Evolutionary conservation across 2,113 vertebrate species (phyloP), one percentile per base, ranked within the genome.

Genomic region (Notiomystis cincta): DNA sequence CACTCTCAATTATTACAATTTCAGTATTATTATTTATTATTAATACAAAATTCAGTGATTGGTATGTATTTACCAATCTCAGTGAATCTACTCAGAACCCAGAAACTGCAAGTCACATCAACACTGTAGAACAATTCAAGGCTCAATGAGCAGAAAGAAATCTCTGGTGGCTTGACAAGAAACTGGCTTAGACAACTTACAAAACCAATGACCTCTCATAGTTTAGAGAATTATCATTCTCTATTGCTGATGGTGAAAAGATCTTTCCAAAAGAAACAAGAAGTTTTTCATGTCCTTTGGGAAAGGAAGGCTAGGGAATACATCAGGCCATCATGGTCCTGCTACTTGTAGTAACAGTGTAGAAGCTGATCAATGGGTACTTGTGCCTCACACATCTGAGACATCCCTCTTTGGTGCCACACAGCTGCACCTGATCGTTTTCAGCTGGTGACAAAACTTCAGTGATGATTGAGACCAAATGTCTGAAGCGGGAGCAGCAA

Each of bases 1-100:
- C 60, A 51, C 35, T 87, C 71, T 82, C 66, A 96, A 85, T 93
- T 90, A 89, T 93, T 89, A 95, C 87, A 33, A 89, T 77, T 91
- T 86, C 44, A 62, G 14, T 80, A 82, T 92, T 92, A 82, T 78
- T 97, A 84, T 95, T 94, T 95, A 89, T 96, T 95, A 93, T 89
- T 91, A 92, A 91, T 65, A 81, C 5, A 76, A 82, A 90, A 91
- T 61, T 76, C 58, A 89, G n/a, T 22, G 16, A 90, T 87, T 77
- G 42, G 70, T 76, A 40, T 56, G 50, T 93, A 85, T 73, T 94
- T 96, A 87, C 67, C 5, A 61, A 80, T 54, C 40, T 87, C 75
- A 87, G 56, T 31, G 42, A 62, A 58, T 90, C 60, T 79, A 58
- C 54, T 56, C 47, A 65, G 56, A 94, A 44, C 19, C 2, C 37